Base-by-base conservation (phyloP, 2,113 vertebrate genomes). In the Nothobranchius kuhntae region DNA sequence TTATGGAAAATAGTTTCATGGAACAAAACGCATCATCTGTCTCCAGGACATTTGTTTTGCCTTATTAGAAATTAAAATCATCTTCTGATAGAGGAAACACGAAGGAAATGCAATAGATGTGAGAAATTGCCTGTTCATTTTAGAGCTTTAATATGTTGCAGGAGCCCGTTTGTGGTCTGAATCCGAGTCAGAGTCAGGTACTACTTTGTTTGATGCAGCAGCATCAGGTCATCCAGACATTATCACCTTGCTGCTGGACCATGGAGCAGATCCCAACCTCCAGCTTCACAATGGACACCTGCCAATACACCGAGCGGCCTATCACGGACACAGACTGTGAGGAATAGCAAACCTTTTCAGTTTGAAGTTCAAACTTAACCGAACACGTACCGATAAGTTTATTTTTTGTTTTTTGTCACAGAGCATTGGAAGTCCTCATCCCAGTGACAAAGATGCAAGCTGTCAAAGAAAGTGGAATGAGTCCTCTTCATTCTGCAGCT, bases 401-500 rank as follows among this genome's bases (percentile, higher is more conserved):
- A 21, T 21, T 21, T 21, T 21, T 21, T 21, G 21, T 21, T 57
- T 50, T 26, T 72, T 69, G 44, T 79, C 40, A 69, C 86, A 99
- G 97, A 77, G 94, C 91, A 12, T 75, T 99, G 30, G 93, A 96
- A 85, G 86, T 70, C 3, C 87, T 99, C 82, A 91, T 97, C 81
- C 94, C 95, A 6, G 95, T 94, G 67, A 98, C 96, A 0, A 81
- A 93, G 51, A 71, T 87, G 57, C 83, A 88, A 8, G 93, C 91
- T 15, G 94, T 99, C 50, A 96, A 94, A 76, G 89, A 87, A 73
- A 98, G 97, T 26, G 97, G 97, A 7, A 97, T 99, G 91, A 98
- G 97, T 66, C 97, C 96, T 2, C 80, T 99, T 64, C 97, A 99
- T 77, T 99, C 96, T 3, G 96, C 97, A 4, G 95, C 96, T 14